Evolutionary conservation across 2,113 vertebrate genomes (phyloP).

Genomic region (Piaya cayana): DNA sequence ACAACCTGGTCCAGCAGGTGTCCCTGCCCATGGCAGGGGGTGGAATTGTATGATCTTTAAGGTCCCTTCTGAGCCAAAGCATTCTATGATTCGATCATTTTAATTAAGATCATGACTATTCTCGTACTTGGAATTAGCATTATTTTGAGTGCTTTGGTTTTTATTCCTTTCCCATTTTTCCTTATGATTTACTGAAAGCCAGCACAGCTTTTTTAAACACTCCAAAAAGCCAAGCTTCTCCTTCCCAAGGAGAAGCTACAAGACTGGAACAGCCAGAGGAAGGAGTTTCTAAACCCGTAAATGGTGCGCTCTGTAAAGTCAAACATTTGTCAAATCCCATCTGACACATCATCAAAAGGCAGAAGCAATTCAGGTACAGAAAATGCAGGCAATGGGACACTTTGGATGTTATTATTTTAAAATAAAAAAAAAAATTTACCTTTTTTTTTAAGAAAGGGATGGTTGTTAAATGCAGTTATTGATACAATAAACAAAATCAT

Average conservation of each 20-base stretch:
- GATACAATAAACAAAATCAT: neutral
- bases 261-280: neutral
- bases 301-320: neutral
- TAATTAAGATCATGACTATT: neutral
- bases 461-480: neutral
- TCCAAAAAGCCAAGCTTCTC: neutral
- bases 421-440: neutral
- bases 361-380: neutral
- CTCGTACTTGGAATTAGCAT: neutral
- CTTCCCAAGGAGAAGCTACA: neutral
- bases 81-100: no score
- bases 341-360: neutral
- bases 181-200: neutral
- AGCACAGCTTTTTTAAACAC: neutral
- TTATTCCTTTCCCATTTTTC: neutral
- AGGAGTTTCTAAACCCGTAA: neutral
- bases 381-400: neutral
- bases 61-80: no score
- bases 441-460: neutral
- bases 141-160: neutral
- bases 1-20: no score
- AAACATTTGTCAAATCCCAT: slow-evolving; percentile 17
- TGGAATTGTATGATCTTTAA: no score
- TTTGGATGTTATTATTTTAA: neutral
- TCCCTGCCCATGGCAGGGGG: no score